phyloP scores from a whole-genome alignment of 1,140 invertebrate genomes.

The Tachypleus tridentatus region DNA sequence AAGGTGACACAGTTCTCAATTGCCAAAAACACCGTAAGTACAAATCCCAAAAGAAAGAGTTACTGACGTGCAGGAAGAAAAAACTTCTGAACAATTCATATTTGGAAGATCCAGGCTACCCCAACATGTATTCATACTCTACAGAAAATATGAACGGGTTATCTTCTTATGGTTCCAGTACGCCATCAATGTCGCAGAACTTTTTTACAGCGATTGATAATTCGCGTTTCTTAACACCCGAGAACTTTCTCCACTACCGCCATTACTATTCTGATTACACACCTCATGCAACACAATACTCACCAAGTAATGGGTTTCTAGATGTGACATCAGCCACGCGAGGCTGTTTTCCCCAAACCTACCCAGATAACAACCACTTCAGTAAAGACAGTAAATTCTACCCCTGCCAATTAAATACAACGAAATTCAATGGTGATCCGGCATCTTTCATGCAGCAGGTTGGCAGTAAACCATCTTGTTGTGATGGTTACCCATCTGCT shows the following conservation, averaged over 20 bases:
- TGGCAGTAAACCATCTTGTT: not conserved
- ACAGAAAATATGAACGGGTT: conserved; percentile 41
- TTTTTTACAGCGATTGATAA: conserved; percentile 53
- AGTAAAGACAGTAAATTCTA: conserved; percentile 44
- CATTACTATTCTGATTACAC: conserved; percentile 56
- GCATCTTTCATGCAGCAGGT: not conserved
- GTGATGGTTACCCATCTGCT: not conserved
- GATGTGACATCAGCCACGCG: conserved; percentile 35
- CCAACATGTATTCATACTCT: conserved; percentile 57
- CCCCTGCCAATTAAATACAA: conserved; percentile 40
- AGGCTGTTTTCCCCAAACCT: conserved; percentile 30
- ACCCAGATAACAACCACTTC: conserved; percentile 30
- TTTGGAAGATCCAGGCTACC: conserved; percentile 45
- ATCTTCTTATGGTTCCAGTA: conserved; percentile 46
- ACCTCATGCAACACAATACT: conserved; percentile 37
- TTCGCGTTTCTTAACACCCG: conserved; percentile 49
- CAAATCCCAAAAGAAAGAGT: conserved; percentile 83
- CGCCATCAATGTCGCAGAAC: conserved; percentile 37
- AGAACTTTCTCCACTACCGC: conserved; percentile 65
- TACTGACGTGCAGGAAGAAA: conserved; percentile 78
- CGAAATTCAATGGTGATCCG: conserved; percentile 13
- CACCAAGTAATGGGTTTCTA: conserved; percentile 55
- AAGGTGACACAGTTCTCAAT: conserved; percentile 21
- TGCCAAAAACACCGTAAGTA: conserved; percentile 54
- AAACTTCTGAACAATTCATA: conserved; percentile 30